Percentiles rank a stretch among this genome's conserved stretches.
These are phyloP conservation scores for Chymomyza caudatula DNA, from an alignment of 2,888 invertebrate genomes.

Conservation along the genomic window DNA sequence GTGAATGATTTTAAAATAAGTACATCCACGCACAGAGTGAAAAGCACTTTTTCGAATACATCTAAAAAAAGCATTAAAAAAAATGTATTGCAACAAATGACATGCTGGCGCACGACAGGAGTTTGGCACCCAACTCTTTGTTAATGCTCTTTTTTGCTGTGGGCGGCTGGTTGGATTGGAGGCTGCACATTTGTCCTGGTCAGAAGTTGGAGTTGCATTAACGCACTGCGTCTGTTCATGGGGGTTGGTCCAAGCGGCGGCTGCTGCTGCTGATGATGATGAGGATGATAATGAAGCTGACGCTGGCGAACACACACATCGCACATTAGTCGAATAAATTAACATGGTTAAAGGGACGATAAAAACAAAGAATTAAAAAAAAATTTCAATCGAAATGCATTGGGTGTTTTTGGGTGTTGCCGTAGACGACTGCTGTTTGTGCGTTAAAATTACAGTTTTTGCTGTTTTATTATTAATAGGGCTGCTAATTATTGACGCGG, in stretches of 20 bases:
- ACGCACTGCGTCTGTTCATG: background rate
- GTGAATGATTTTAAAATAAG: constrained; percentile 22
- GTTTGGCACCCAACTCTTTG: background rate
- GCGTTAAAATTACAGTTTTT: constrained; percentile 32
- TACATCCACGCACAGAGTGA: constrained; percentile 16
- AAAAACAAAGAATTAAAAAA: constrained; percentile 14
- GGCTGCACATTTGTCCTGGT: background rate
- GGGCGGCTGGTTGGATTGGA: background rate
- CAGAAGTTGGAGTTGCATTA: constrained; percentile 3
- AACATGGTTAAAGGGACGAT: constrained; percentile 34
- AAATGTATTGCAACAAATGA: constrained; percentile 31
- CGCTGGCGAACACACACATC: constrained; percentile 19
- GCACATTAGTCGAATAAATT: constrained; percentile 52
- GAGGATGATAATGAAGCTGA: constrained; percentile 41
- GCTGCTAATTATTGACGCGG: constrained; percentile 64
- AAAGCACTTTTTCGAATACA: constrained; percentile 40
- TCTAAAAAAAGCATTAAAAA: constrained; percentile 54
- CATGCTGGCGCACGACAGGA: constrained; percentile 41
- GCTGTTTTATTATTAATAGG: constrained; percentile 45
- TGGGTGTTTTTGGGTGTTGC: background rate
- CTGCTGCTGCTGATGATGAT: constrained; percentile 51
- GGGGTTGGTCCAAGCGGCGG: constrained; percentile 4
- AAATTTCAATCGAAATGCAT: constrained; percentile 37
- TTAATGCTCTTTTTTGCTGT: background rate
- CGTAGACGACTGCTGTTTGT: constrained; percentile 1